Evolutionary conservation across 2,797 vertebrate genomes (phyloP), one percentile per base, ranked within the genome.

Genomic region (Phoeniculus purpureus): DNA sequence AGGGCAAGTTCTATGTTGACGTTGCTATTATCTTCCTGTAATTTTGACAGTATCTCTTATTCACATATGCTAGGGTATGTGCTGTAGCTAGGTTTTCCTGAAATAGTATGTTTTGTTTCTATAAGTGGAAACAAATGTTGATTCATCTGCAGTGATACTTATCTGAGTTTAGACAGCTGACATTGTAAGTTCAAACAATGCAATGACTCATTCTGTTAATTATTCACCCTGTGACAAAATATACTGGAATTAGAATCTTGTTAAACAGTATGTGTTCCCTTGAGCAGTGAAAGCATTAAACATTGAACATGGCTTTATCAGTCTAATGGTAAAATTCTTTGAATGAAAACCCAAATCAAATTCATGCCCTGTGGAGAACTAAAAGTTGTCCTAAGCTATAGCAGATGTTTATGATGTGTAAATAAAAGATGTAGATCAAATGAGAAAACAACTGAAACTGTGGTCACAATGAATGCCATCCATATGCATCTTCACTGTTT

Each of bases 201-300:
- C 5, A 10, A 61, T 74, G 72, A 95, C 68, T 93, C 55, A 79
- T 90, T 92, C 93, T 91, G 70, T 72, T 96, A 86, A 91, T 34
- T 34, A 61, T 62, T 92, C 50, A 37, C 52, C 83, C 59, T 77
- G 51, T 94, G 92, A 94, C 79, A 85, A 95, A 79, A 93, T 91
- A 86, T 55, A 73, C 58, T 96, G 59, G 26, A 85, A 82, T 93
- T 89, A 75, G 37, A 81, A 62, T 90, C 58, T 94, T 95, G 85
- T 73, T 86, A 87, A 80, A 82, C 71, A 93, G 54, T 67, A 7
- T 83, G 9, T 22, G 17, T 65, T 84, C 71, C 26, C 25, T 59
- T 37, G 31, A 92, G 76, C 77, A 62, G 20, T n/a, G 68, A 61
- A 64, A 85, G 27, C 51, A n/a, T 43, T 31, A 52, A 23, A 22